Evolutionary conservation across 1,140 invertebrate genomes (phyloP), one percentile per base, ranked within the genome.

Genomic region (Brachionus koreanus): DNA sequence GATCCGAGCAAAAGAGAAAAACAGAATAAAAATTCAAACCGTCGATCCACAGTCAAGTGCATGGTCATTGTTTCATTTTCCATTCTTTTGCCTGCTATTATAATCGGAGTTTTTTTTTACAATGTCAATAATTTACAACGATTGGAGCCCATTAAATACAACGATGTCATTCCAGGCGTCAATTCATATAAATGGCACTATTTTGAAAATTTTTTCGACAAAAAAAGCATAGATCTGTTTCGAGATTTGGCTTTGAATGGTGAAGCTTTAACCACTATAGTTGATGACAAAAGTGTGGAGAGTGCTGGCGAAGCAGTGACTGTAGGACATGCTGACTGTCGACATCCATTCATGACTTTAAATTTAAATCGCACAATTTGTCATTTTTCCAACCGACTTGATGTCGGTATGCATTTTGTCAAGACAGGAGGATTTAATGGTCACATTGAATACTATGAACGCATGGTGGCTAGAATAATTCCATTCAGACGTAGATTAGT

Each of bases 401-500:
- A 79, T 12, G 76, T 79, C 13, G 76, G 76, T 7, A 79, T 79
- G 49, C 49, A 79, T 23, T 79, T 79, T 79, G 49, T 79, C 19
- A 79, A 61, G 43, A 61, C 76, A 23, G 76, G 76, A 37, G 76
- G 76, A 6, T 79, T 79, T 25, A 65, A 79, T 79, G 49, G 61
- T 23, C 76, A 79, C 49, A 57, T 61, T 7, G 76, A 79, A 61
- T 57, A 65, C 37, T 57, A 39, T 57, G 76, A 79, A 33, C 19
- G 19, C 37, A 79, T 79, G 76, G 76, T 65, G 6, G 76, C 76
- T 6, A 39, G 76, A 79, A 65, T 57, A 33, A 79, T 65, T 12
- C 61, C 76, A 42, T 79, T 79, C 16, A 57, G 61, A 61, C 35
- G 39, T 25, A 33, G 76, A 42, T 37, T 79, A 19, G 10, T 79